Base-by-base conservation (phyloP, 2,797 vertebrate genomes). In the Galagoides demidoff region DNA sequence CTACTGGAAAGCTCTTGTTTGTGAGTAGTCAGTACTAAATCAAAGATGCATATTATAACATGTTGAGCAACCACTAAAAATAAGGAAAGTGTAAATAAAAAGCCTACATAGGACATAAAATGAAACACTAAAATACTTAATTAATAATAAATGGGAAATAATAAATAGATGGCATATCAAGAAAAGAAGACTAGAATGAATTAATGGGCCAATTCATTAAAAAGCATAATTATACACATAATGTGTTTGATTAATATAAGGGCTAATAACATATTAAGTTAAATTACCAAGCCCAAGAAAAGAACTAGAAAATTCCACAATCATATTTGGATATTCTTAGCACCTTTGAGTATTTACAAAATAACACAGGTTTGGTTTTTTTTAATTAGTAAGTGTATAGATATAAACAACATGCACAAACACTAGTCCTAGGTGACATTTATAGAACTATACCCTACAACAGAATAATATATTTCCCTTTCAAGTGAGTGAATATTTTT, bases 171-270 rank as follows among this genome's bases (percentile, higher is more conserved):
- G 5, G 0, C 5, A 82, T 39, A 52, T 2, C 25, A 22, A 61
- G n/a, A 57, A 57, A 73, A 95, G 23, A 86, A 95, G 74, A 27
- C 4, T 37, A 87, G 29, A 90, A 76, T 55, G 52, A 86, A 74
- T 2, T 74, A 87, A 61, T 13, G 20, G 64, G 22, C 45, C 49
- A 89, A 20, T 16, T 89, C 34, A 94, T 88, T 77, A 83, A 59
- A 89, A 95, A 57, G 55, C 29, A 82, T 34, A 83, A 89, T 64
- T 59, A 88, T 12, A 70, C 12, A 22, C 7, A 34, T 12, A 89
- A 74, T 79, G 12, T 79, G 23, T 59, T 11, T 64, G 78, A 55
- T 25, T 52, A 92, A 45, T 29, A 61, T 73, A 82, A 92, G 23
- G 8, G n/a, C 16, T 74, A 34, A 68, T 31, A 74, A 52, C 17